These are phyloP conservation scores for Sarcophaga subvicina DNA, from an alignment of 2,888 invertebrate species.

Conservation along the genomic window DNA sequence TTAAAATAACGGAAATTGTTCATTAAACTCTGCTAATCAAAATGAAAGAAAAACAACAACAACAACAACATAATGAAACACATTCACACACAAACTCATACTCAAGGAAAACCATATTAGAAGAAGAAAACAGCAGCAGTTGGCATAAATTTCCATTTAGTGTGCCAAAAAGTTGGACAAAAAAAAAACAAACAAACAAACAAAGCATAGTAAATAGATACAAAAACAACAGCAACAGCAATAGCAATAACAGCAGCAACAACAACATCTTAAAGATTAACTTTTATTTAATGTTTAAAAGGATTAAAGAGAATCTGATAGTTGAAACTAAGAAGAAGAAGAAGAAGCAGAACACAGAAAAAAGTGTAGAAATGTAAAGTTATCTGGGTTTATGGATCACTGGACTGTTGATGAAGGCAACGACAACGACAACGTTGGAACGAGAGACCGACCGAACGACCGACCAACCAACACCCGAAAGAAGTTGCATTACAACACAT, in stretches of 20 bases:
- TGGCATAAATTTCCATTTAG: slow-evolving; percentile 53
- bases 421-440: background rate
- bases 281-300: slow-evolving; percentile 65
- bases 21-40: slow-evolving; percentile 62
- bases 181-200: background rate
- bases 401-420: slow-evolving; percentile 40
- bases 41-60: slow-evolving; percentile 25
- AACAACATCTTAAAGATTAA: slow-evolving; percentile 65
- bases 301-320: slow-evolving; percentile 60
- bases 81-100: background rate
- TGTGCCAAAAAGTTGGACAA: slow-evolving; percentile 41
- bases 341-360: too few species aligned
- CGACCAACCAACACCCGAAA: slow-evolving; percentile 17
- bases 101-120: background rate
- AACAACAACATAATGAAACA: background rate
- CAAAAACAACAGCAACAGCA: too few species aligned
- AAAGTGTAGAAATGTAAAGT: slow-evolving; percentile 28
- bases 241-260: background rate
- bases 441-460: too few species aligned
- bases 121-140: slow-evolving; percentile 40
- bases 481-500: slow-evolving; percentile 51
- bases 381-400: slow-evolving; percentile 64
- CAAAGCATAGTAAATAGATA: too few species aligned
- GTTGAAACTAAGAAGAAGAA: slow-evolving; percentile 9
- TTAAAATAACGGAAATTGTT: slow-evolving; percentile 61